phyloP scores from a whole-genome alignment of 1,140 invertebrate species.

The Tribolium madens region DNA sequence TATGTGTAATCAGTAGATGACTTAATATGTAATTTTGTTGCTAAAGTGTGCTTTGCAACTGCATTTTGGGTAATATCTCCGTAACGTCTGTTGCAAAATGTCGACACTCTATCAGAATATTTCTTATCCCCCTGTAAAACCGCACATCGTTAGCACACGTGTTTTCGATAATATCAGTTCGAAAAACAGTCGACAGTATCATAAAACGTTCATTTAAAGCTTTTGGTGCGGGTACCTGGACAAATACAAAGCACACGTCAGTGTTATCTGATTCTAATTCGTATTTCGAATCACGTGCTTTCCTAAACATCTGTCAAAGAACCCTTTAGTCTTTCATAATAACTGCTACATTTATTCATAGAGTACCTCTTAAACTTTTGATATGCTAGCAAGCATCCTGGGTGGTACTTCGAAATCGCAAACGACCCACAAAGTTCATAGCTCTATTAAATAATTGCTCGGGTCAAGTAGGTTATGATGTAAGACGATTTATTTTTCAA shows the following conservation, averaged over 20 bases:
- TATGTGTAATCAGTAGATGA: too few relatives aligned
- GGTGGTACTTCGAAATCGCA: background rate
- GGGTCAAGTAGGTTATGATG: conserved; percentile 38
- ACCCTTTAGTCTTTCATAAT: conserved; percentile 20
- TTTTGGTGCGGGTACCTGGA: conserved; percentile 51
- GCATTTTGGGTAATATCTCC: too few relatives aligned
- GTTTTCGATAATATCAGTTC: conserved; percentile 40
- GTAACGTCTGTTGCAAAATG: background rate
- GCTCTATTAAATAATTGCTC: conserved; percentile 19
- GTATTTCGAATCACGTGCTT: conserved; percentile 44
- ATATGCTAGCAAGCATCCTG: conserved; percentile 9
- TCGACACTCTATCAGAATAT: background rate
- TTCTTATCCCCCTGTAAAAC: background rate
- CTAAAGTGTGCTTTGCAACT: too few relatives aligned
- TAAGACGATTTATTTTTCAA: conserved; percentile 27
- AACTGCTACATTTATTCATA: conserved; percentile 25
- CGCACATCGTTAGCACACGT: conserved; percentile 28
- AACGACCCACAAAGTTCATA: background rate
- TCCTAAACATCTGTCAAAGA: conserved; percentile 41
- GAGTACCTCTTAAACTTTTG: background rate
- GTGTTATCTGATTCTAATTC: conserved; percentile 46
- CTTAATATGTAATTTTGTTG: too few relatives aligned
- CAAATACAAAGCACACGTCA: conserved; percentile 48
- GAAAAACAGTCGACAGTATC: conserved; percentile 20
- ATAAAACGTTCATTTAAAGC: conserved; percentile 39